phyloP scores from a whole-genome alignment of 2,113 vertebrate genomes.

The Ptilorrhoa leucosticta region DNA sequence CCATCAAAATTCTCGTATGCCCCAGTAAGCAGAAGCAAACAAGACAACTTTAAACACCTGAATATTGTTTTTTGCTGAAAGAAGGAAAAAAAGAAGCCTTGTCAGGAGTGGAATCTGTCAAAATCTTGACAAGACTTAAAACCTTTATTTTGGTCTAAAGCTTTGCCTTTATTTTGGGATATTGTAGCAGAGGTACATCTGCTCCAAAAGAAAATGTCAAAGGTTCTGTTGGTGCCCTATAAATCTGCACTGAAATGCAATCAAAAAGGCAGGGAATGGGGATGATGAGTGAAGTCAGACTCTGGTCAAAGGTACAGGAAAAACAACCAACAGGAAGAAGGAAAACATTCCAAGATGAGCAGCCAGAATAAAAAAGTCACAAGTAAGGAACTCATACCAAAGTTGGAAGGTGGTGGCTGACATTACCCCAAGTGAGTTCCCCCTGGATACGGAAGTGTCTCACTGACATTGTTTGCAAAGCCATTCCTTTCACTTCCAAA shows the following conservation, averaged over 20 bases:
- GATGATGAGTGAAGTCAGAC: background rate
- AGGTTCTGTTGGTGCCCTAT: background rate
- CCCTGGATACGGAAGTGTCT: rapidly evolving
- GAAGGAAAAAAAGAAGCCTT: background rate
- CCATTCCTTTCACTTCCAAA: background rate
- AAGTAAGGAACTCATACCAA: background rate
- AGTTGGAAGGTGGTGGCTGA: rapidly evolving
- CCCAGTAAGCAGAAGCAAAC: background rate
- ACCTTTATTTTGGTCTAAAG: background rate
- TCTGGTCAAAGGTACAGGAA: background rate
- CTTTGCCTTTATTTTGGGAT: background rate
- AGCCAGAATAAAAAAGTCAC: background rate
- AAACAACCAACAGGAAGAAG: background rate
- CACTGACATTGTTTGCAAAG: background rate
- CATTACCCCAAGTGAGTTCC: rapidly evolving
- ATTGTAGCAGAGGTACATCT: background rate
- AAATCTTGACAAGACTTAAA: background rate
- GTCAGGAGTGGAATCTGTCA: background rate
- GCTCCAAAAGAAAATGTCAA: background rate
- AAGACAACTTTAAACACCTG: background rate
- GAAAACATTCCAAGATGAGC: background rate
- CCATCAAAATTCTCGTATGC: background rate
- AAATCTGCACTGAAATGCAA: background rate
- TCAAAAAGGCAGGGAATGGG: background rate
- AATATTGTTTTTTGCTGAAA: background rate